Conservation (phyloP, 2,797 vertebrate species). For the Luscinia luscinia region DNA sequence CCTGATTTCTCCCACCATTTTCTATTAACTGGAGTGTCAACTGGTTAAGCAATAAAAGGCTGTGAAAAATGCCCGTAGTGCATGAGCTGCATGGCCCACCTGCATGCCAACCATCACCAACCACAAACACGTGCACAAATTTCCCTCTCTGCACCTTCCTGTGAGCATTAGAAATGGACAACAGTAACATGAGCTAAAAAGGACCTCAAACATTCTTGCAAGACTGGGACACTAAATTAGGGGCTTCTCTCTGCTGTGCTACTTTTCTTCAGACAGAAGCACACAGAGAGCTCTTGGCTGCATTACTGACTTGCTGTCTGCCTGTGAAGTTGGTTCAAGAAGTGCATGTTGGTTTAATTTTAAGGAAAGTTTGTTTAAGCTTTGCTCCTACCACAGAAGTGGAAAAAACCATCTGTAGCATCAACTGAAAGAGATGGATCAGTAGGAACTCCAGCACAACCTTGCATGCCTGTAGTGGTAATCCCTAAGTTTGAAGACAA, state of each 20-base stretch:
- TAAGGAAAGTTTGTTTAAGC: not conserved
- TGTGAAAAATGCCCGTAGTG: rapidly evolving
- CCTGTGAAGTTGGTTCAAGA: not conserved
- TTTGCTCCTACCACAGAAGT: not conserved
- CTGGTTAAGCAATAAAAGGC: not conserved
- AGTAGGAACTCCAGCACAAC: not conserved
- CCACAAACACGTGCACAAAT: not conserved
- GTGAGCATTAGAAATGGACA: not conserved
- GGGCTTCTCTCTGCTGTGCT: not conserved
- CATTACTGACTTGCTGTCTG: not conserved
- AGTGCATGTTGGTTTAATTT: not conserved
- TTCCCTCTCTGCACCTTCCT: not conserved
- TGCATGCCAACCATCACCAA: not conserved
- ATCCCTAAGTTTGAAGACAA: not conserved
- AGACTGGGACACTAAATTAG: rapidly evolving
- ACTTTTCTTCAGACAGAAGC: not conserved
- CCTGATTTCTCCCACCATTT: not conserved
- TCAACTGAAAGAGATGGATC: not conserved
- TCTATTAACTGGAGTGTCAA: rapidly evolving
- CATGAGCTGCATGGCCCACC: not conserved
- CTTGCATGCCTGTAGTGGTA: not conserved
- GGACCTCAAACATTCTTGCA: not conserved
- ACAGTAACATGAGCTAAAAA: not conserved
- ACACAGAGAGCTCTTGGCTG: rapidly evolving
- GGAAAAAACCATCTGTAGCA: not conserved